These are phyloP conservation scores for Pseudoatta argentina DNA, from an alignment of 1,140 invertebrate genomes.

Conservation along the genomic window DNA sequence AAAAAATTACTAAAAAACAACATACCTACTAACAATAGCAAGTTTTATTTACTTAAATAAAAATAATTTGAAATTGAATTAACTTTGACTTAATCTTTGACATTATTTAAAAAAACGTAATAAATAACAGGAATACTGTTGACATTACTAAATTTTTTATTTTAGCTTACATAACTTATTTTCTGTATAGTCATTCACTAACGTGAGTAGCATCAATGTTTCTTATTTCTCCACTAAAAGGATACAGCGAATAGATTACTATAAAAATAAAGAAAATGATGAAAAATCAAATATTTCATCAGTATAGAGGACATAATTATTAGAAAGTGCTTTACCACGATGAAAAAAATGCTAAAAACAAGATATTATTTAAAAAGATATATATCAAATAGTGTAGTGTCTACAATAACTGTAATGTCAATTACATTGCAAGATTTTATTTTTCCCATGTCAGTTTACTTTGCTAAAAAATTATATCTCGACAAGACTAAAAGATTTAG, in stretches of 20 bases:
- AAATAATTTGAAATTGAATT: neutral
- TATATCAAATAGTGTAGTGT: neutral
- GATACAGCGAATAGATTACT: too few relatives aligned
- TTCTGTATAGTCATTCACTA: too few relatives aligned
- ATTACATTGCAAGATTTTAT: slow-evolving; percentile 11
- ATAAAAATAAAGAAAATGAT: too few relatives aligned
- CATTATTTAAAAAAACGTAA: neutral
- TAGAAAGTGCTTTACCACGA: neutral
- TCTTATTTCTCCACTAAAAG: too few relatives aligned
- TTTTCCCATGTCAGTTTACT: neutral
- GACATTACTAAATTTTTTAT: too few relatives aligned
- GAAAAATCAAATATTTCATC: too few relatives aligned
- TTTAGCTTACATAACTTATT: too few relatives aligned
- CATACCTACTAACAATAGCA: neutral
- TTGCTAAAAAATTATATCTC: neutral
- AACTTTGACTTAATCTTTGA: neutral
- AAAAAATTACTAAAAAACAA: neutral
- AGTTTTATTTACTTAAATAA: neutral
- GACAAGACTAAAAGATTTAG: slow-evolving; percentile 25
- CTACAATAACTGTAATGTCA: neutral
- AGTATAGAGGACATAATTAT: too few relatives aligned
- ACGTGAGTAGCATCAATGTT: too few relatives aligned
- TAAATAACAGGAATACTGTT: neutral
- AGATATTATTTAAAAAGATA: neutral
- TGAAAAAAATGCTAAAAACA: neutral